Evolutionary conservation across 2,888 invertebrate genomes (phyloP), one percentile per base, ranked within the genome.

Genomic region (Halictus quadricinctus): DNA sequence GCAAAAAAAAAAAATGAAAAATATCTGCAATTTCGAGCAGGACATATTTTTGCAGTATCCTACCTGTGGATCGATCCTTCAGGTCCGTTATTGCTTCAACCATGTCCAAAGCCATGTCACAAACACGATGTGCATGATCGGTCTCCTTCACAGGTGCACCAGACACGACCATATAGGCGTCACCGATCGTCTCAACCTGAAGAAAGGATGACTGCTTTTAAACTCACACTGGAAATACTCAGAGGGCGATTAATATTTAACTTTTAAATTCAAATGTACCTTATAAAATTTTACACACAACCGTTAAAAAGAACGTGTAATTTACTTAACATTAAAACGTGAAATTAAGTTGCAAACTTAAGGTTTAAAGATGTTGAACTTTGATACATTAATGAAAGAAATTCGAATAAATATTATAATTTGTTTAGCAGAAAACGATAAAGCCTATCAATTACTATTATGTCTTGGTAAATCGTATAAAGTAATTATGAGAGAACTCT

Each of bases 131-230:
- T 0, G 99, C 98, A 93, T 99, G 99, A 93, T 98, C 97, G 77
- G 96, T 96, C 93, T 98, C 98, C 91, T 97, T 97, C 90, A 98
- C 97, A 0, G 99, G 99, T 0, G 99, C 99, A 0, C 99, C 99
- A 0, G 98, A 98, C 0, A 99, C 99, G 0, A 99, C 98, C 99
- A 99, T 99, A 94, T 99, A 99, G 0, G 99, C 99, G 93, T 99
- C 99, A 0, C 99, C 99, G 89, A 99, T 99, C 0, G 99, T 99
- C 95, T 99, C 99, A 64, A 98, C 98, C 98, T 98, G 12, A 15
- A 50, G 7, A 43, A 13, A 12, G 21, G 4, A 48, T n/a, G 25
- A 18, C 58, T 21, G 48, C 13, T n/a, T 43, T 58, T 41, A 7
- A 48, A 60, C 54, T 29, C 2, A 46, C 7, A 64, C 12, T 13